Base-by-base conservation (phyloP, 2,888 invertebrate genomes). In the Campoletis raptor region DNA sequence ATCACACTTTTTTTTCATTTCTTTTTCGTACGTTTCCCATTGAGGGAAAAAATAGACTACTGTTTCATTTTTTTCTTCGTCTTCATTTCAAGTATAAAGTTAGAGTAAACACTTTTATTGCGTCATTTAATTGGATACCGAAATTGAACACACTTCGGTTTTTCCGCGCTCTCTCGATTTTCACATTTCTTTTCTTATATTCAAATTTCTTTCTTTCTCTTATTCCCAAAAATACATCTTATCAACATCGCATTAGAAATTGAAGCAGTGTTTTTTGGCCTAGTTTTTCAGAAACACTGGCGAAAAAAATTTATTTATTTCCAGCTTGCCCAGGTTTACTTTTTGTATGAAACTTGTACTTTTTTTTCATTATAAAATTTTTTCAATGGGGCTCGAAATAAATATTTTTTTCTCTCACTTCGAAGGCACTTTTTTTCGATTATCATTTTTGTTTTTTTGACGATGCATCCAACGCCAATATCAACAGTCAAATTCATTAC, bases 361-460 rank as follows among this genome's bases (percentile, higher is more conserved):
- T 61, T 9, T 30, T 30, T 61, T 24, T 30, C 15, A 30, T 2
- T 3, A 30, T 15, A 5, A 1, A 61, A 1, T 30, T 61, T 61
- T 61, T 61, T 61, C 3, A 8, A 30, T 61, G 61, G 24, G 30
- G 61, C 61, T 61, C 15, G 61, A 61, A 30, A 30, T 61, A 61
- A 30, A 15, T 61, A 61, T 61, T 54, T 54, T 10, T n/a, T 30
- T 61, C 8, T 61, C 24, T 61, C 61, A 78, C 61, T 70, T 84
- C 36, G 66, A 88, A 89, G 89, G 89, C 89, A 89, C 88, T 85
- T 77, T 87, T 64, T 72, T 83, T 48, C 37, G 67, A 52, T 76
- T 72, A 37, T 72, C 57, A 40, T 69, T 57, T 64, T 48, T 24
- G 15, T 42, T 79, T 84, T 8, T 84, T 85, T 86, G 84, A 81